phyloP scores from a whole-genome alignment of 2,113 vertebrate species.

The Uria aalge region DNA sequence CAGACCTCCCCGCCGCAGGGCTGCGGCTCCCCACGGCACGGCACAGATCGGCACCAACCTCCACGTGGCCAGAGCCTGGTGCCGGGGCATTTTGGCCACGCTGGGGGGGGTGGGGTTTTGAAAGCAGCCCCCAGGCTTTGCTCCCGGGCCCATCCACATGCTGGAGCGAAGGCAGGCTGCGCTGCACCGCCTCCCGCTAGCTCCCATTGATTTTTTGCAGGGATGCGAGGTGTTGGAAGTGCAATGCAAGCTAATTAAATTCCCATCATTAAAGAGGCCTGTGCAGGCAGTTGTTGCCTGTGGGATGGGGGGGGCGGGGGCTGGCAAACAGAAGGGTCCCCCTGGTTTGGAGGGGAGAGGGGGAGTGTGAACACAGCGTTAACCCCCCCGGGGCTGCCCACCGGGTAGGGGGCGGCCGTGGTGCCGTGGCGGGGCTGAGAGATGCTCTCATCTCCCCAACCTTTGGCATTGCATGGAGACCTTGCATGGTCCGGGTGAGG shows the following conservation, averaged over 20 bases:
- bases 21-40: not conserved
- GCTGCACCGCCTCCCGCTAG: not conserved
- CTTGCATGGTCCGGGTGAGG: accelerated
- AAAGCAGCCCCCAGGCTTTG: not conserved
- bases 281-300: not conserved
- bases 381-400: not conserved
- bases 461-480: not conserved
- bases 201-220: not conserved
- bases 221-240: not conserved
- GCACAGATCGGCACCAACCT: accelerated
- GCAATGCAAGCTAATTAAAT: not conserved
- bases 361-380: not conserved
- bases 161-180: accelerated
- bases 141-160: accelerated
- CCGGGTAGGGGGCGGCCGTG: accelerated
- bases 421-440: not conserved
- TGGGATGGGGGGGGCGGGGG: not conserved
- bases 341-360: not conserved
- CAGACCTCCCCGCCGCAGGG: accelerated
- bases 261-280: not conserved
- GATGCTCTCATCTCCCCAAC: not conserved
- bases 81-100: not conserved
- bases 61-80: accelerated
- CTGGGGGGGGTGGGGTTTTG: not conserved
- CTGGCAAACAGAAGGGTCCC: not conserved